Conservation (phyloP, 2,888 invertebrate species). For the Drosophila yooni region DNA sequence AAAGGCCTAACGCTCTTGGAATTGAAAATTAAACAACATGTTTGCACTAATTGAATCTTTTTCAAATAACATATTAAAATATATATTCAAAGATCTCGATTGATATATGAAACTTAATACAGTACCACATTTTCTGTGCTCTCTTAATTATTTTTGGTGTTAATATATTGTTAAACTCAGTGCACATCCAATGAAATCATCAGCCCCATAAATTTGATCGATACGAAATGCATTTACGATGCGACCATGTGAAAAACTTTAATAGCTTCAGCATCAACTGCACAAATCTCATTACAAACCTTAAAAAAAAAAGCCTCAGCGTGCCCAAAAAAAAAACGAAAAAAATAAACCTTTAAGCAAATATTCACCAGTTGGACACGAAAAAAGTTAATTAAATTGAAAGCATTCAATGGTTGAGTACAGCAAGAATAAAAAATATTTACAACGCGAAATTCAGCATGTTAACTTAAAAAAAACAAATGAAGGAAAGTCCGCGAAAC, state of each 20-base stretch:
- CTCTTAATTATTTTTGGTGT: not conserved
- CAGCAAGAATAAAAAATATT: constrained; percentile 24
- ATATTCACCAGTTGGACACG: constrained; percentile 11
- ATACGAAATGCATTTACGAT: constrained; percentile 24
- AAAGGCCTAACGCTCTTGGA: not conserved
- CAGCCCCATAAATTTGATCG: constrained; percentile 35
- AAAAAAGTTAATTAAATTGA: constrained; percentile 75
- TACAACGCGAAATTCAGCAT: constrained; percentile 29
- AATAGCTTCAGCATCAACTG: constrained; percentile 45
- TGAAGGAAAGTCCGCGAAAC: constrained; percentile 13
- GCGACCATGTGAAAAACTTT: constrained; percentile 34
- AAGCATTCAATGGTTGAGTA: constrained; percentile 54
- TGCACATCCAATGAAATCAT: not conserved
- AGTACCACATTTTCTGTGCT: not conserved
- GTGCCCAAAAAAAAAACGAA: not conserved
- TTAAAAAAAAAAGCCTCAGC: not conserved
- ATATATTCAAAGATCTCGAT: not conserved
- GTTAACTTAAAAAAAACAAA: constrained; percentile 36
- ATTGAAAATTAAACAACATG: not conserved
- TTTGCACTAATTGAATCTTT: not conserved
- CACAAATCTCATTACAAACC: constrained; percentile 36
- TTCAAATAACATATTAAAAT: not conserved
- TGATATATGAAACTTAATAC: not conserved
- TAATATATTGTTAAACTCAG: not conserved
- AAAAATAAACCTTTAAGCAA: constrained; percentile 16